Base-by-base conservation (phyloP, 2,888 invertebrate genomes). In the Arge pagana region DNA sequence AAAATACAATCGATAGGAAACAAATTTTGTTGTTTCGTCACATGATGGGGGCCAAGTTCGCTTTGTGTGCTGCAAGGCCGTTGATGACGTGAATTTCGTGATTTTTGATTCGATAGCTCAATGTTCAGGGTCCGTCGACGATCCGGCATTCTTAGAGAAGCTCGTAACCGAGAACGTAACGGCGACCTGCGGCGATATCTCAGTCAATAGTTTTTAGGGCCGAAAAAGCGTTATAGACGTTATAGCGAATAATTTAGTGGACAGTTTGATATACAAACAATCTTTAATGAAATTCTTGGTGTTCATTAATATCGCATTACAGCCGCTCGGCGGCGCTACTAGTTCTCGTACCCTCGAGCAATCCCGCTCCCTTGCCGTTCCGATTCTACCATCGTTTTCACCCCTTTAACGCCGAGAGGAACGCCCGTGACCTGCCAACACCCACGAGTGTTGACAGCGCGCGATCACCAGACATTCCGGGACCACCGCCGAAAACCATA, bases 251-350 rank as follows among this genome's bases (percentile, higher is more conserved):
- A 81, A 81, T 81, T 81, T 81, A 81, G 79, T 81, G 80, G 81
- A 80, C 81, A 79, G 79, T 80, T 81, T 80, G 81, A 81, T 81
- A 81, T 80, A 81, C 81, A 81, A 81, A 81, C 81, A 80, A 81
- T 81, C 81, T 81, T 81, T 80, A 83, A 83, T 83, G 82, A 83
- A 82, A 83, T 83, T 82, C 83, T 82, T 82, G 82, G 79, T 81
- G 81, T 82, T 83, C 83, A 83, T 83, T 83, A 83, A 83, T 83
- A 82, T 81, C 81, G 79, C 82, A 82, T 83, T 83, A 82, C 74
- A 73, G 70, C 69, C 67, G 60, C 66, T 65, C 33, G 45, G 33
- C 60, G 64, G 63, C 62, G 63, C 62, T 59, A 54, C 58, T 60
- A 55, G 57, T 61, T 61, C 55, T 53, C 45, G 56, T 52, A 36